phyloP scores from a whole-genome alignment of 2,888 invertebrate genomes.

The Ctenicera cuprea region DNA sequence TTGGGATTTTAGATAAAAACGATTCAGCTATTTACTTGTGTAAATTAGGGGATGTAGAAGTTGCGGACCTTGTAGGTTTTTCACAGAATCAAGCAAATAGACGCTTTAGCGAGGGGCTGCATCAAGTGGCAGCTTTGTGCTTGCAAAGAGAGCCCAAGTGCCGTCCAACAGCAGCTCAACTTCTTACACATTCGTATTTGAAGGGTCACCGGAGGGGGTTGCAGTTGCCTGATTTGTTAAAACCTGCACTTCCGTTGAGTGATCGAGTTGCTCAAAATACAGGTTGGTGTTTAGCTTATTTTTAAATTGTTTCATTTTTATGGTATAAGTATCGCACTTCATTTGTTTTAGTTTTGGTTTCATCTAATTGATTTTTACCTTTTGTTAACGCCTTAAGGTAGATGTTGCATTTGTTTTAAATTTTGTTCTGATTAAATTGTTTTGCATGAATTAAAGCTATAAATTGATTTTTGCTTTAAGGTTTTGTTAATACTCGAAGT shows the following conservation, averaged over 20 bases:
- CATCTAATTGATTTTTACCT: no score
- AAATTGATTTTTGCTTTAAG: no score
- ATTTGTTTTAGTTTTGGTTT: no score
- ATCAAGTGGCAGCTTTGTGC: slow-evolving; percentile 84
- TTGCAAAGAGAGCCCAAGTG: slow-evolving; percentile 81
- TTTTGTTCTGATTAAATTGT: no score
- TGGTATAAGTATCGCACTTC: no score
- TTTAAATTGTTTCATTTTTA: no score
- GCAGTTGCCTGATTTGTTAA: slow-evolving; percentile 79
- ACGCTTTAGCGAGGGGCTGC: slow-evolving; percentile 85
- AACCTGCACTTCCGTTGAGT: slow-evolving; percentile 81
- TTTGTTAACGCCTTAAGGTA: no score
- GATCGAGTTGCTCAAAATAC: slow-evolving; percentile 74
- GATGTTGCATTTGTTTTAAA: slow-evolving; percentile 24
- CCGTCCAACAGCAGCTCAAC: slow-evolving; percentile 82
- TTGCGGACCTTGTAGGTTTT: slow-evolving; percentile 59
- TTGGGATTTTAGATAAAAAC: neutral
- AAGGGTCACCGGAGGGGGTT: slow-evolving; percentile 81
- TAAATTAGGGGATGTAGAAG: neutral
- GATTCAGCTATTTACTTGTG: neutral
- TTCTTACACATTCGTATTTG: slow-evolving; percentile 84
- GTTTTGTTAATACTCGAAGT: no score
- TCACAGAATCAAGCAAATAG: slow-evolving; percentile 74
- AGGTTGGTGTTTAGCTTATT: slow-evolving; percentile 68
- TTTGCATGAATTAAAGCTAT: no score